Evolutionary conservation across 2,888 invertebrate genomes (phyloP).

Genomic region (Watsonalla binaria): DNA sequence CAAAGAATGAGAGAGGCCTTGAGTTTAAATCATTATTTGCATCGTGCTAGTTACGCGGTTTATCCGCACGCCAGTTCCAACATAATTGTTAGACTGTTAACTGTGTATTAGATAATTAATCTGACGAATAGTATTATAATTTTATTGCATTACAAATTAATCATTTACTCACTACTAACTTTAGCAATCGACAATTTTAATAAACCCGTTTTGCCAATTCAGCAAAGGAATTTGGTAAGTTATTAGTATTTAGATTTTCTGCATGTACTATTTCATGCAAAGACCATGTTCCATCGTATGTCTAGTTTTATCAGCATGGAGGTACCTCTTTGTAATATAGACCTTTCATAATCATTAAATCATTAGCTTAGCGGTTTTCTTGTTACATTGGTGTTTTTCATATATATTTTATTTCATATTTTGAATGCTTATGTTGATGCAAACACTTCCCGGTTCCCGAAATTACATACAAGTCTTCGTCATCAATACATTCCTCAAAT

Average conservation of each 20-base stretch:
- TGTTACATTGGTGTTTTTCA: background rate
- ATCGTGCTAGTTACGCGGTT: slow-evolving; percentile 32
- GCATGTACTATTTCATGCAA: slow-evolving; percentile 50
- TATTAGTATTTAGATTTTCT: slow-evolving; percentile 26
- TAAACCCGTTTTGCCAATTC: slow-evolving; percentile 1
- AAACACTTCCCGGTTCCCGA: too few relatives aligned
- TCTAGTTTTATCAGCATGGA: slow-evolving; percentile 16
- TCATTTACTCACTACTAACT: too few relatives aligned
- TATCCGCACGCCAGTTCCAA: slow-evolving; percentile 40
- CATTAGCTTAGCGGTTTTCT: background rate
- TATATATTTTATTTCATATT: background rate
- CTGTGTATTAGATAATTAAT: slow-evolving; percentile 6
- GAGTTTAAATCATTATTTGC: slow-evolving; percentile 44
- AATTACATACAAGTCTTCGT: too few relatives aligned
- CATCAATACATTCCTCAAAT: too few relatives aligned
- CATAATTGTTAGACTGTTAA: slow-evolving; percentile 9
- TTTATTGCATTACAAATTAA: too few relatives aligned
- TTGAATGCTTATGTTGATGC: background rate
- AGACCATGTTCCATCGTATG: slow-evolving; percentile 17
- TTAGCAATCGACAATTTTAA: background rate
- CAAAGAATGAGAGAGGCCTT: slow-evolving; percentile 35
- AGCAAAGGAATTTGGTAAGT: slow-evolving; percentile 41
- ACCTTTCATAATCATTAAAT: background rate
- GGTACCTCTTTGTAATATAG: slow-evolving; percentile 8
- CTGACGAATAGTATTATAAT: background rate